phyloP scores from a whole-genome alignment of 2,797 vertebrate species.

The Muraenolepis orangiensis region DNA sequence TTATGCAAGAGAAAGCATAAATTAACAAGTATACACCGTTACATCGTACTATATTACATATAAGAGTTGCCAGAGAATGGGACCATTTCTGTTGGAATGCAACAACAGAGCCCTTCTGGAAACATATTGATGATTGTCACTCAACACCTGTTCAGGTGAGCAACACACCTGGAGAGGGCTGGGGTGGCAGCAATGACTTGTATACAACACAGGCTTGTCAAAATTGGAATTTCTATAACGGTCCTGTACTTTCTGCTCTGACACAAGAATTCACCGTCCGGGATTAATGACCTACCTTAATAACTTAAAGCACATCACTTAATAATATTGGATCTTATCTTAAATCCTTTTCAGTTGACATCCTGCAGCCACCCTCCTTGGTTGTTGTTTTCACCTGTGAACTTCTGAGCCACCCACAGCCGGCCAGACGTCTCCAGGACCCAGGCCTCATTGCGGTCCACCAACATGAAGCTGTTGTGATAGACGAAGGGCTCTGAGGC shows the following conservation, averaged over 20 bases:
- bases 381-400: constrained; percentile 67
- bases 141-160: neutral
- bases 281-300: neutral
- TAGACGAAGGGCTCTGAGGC: constrained; percentile 80
- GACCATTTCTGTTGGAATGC: too few relatives aligned
- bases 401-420: constrained; percentile 87
- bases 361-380: neutral
- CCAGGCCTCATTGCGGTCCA: constrained; percentile 87
- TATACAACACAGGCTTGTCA: neutral
- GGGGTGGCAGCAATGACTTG: too few relatives aligned
- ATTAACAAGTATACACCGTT: too few relatives aligned
- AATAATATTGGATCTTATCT: too few relatives aligned
- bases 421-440: constrained; percentile 87
- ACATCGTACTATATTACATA: too few relatives aligned
- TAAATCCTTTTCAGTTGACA: neutral
- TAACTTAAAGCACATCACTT: too few relatives aligned
- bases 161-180: neutral
- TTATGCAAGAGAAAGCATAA: too few relatives aligned
- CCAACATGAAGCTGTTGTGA: constrained; percentile 93
- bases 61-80: too few relatives aligned
- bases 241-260: neutral
- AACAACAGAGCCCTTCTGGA: too few relatives aligned
- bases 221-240: neutral
- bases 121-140: neutral
- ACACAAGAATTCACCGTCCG: neutral